Base-by-base conservation (phyloP, 1,140 invertebrate genomes). In the Ectropis grisescens region DNA sequence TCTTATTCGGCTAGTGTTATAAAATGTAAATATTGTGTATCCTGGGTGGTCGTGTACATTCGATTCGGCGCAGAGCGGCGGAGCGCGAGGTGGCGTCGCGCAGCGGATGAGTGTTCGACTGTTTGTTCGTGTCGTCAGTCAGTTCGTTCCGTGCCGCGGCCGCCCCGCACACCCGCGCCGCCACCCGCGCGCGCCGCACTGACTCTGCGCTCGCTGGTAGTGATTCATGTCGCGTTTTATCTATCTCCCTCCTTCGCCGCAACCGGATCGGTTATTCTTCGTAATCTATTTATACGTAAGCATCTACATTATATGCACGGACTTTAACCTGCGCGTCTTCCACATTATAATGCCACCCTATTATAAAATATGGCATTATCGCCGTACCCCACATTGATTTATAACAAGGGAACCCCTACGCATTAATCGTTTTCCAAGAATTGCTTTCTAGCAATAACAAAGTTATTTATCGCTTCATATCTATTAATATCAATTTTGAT, bases 201-300 rank as follows among this genome's bases (percentile, higher is more conserved):
- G 54, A 54, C 55, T 54, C 54, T 59, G 55, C 57, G 58, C 60
- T 54, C 57, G 55, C 64, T 60, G 64, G 66, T 75, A 80, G 72
- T 80, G 75, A 80, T 81, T 81, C 76, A 81, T 76, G 72, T 74
- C 65, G 76, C 70, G 68, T 74, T 78, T 64, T 78, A 78, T 78
- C 76, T 78, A 72, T 81, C 76, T 81, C 76, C 61, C 74, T 81
- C 72, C 68, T 78, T 72, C 72, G 56, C 62, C 71, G 66, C 70
- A 78, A 78, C 72, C 76, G 75, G 75, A 80, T 78, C 75, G 75
- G 68, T 75, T 66, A 70, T 72, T 69, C 72, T 72, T 67, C 58
- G 67, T 80, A 78, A 75, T 76, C 72, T 80, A 78, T 80, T 78
- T 75, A 72, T 75, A 69, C 50, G 50, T 71, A 72, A 49, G 49